Percentiles rank a stretch among this genome's conserved stretches.
Conservation (phyloP, 2,888 invertebrate genomes). For the Folsomia manolachei region DNA sequence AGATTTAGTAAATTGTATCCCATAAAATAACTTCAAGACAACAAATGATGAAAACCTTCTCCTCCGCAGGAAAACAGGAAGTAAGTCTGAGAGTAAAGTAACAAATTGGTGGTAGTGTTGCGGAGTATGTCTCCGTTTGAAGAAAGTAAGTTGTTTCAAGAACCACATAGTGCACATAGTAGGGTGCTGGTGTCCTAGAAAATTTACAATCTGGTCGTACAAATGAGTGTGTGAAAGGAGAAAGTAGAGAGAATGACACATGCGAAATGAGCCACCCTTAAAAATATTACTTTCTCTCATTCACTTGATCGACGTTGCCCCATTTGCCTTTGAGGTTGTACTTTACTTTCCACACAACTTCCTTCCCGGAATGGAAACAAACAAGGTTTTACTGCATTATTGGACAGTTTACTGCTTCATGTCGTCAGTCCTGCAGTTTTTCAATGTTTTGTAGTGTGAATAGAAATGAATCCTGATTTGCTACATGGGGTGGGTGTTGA, state of each 20-base stretch:
- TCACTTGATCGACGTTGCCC: neutral
- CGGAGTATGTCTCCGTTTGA: too few species aligned
- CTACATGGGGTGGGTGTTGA: too few species aligned
- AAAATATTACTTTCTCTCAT: neutral
- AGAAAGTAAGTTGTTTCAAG: neutral
- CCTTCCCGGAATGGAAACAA: neutral
- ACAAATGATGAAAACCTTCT: conserved; percentile 1
- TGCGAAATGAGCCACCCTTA: neutral
- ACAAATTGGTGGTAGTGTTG: too few species aligned
- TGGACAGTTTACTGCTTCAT: neutral
- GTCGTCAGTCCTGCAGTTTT: neutral
- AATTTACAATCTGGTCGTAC: neutral
- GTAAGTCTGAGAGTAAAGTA: too few species aligned
- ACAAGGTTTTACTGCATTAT: neutral
- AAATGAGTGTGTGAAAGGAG: neutral
- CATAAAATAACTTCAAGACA: conserved; percentile 5
- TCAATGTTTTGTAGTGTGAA: neutral
- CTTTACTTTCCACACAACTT: neutral
- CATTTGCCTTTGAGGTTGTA: neutral
- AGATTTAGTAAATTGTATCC: conserved; percentile 8
- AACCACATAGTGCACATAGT: too few species aligned
- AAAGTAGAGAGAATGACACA: neutral
- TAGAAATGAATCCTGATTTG: neutral
- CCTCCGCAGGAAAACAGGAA: neutral
- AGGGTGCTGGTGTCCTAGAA: too few species aligned